Evolutionary conservation across 2,888 invertebrate species (phyloP).

Genomic region (Platerodrilus igneus): DNA sequence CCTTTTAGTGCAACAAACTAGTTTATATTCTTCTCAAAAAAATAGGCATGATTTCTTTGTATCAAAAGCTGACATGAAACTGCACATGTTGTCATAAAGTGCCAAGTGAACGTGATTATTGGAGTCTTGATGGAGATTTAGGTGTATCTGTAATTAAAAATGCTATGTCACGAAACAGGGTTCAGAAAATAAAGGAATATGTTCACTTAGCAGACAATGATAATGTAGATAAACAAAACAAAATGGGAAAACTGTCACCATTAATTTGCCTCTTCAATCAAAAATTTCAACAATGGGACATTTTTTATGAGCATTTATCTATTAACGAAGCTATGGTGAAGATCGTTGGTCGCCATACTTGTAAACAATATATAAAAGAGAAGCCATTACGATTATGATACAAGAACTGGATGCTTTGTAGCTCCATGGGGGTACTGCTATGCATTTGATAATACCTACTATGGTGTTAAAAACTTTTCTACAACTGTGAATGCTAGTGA

Average conservation of each 20-base stretch:
- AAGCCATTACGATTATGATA: slow-evolving; percentile 30
- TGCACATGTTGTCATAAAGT: too few relatives aligned
- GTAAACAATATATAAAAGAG: slow-evolving; percentile 30
- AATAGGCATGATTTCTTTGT: too few relatives aligned
- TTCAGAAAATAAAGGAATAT: too few relatives aligned
- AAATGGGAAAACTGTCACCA: slow-evolving; percentile 14
- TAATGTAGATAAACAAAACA: slow-evolving; percentile 9
- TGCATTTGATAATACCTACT: too few relatives aligned
- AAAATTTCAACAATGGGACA: slow-evolving; percentile 23
- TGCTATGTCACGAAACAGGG: slow-evolving; percentile 21
- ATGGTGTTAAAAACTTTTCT: too few relatives aligned
- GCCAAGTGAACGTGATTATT: slow-evolving; percentile 2
- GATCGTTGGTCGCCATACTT: slow-evolving; percentile 26
- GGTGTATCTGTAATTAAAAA: not conserved
- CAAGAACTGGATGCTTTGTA: slow-evolving; percentile 28
- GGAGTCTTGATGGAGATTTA: slow-evolving; percentile 1
- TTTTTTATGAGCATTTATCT: slow-evolving; percentile 27
- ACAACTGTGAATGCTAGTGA: too few relatives aligned
- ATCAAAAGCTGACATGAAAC: too few relatives aligned
- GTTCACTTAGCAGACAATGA: slow-evolving; percentile 18
- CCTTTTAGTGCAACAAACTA: too few relatives aligned
- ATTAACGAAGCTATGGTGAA: slow-evolving; percentile 29
- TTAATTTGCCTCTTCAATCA: slow-evolving; percentile 15
- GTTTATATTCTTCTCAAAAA: too few relatives aligned
- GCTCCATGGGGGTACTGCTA: slow-evolving; percentile 20